Evolutionary conservation across 2,888 invertebrate species (phyloP), one percentile per base, ranked within the genome.

Genomic region (Mycalesis mineus): DNA sequence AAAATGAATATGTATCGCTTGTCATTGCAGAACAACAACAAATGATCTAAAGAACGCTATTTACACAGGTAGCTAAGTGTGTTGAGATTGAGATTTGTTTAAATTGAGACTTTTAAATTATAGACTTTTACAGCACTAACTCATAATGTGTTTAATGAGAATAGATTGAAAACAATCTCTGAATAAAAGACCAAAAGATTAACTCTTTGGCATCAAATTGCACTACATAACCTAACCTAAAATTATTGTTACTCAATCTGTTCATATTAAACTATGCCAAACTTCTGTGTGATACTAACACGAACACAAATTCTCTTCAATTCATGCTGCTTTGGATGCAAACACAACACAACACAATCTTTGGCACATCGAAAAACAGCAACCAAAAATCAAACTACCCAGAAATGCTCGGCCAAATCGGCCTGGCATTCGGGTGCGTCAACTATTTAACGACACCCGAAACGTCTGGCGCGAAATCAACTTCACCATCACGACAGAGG

Each of bases 41-140:
- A 86, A 88, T 78, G 88, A 89, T 75, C 84, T 89, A 78, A 88
- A 88, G 88, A 89, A 88, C 82, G 84, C 87, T 82, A 80, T 82
- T 71, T 81, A 80, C 71, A 78, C 85, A 89, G 89, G 89, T 89
- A 89, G 87, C 74, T 75, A 73, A 79, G 67, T 40, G 84, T 80
- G 84, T n/a, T 86, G 84, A 75, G 68, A 71, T 51, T 51, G 37
- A 9, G 13, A 14, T 29, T 50, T 49, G 7, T 31, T 39, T 28
- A 11, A 6, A 33, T 47, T 2, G 1, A 22, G 22, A 22, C 22
- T 22, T 22, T 22, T 4, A 22, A 22, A 4, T 22, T 39, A 13
- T 37, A 28, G 14, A 29, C 17, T 39, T 39, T 39, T 31, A 15
- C 11, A 15, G 14, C 5, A 37, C 17, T 49, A 49, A 48, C 28